Conservation (phyloP, 2,797 vertebrate species). For the Varecia variegata region DNA sequence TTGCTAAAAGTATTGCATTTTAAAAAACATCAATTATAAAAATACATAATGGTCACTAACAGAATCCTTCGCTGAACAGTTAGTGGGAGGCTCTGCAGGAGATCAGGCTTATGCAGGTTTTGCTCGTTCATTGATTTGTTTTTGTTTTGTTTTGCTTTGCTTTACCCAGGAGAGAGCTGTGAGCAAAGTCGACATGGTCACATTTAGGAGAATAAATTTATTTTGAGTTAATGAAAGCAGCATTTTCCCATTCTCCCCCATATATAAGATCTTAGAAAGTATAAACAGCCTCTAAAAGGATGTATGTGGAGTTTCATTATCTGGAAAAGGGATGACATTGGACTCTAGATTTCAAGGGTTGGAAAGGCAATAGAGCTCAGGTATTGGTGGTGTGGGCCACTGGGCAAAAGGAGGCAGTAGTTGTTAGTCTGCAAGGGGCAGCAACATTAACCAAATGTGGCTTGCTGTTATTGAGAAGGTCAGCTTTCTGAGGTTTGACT, state of each 20-base stretch:
- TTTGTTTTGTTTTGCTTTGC: slow-evolving; percentile 51
- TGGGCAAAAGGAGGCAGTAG: background rate
- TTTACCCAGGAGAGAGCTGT: background rate
- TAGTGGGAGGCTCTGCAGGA: background rate
- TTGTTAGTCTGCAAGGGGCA: background rate
- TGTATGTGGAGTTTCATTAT: background rate
- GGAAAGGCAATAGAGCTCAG: background rate
- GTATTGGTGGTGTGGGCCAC: background rate
- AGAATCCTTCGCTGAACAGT: background rate
- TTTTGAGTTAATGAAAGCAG: background rate
- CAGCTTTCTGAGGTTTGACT: background rate
- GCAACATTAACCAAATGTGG: background rate
- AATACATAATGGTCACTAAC: background rate
- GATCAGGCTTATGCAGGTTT: background rate
- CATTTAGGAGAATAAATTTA: slow-evolving; percentile 32
- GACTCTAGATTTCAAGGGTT: background rate
- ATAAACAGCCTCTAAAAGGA: background rate
- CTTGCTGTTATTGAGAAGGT: background rate
- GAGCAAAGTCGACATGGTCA: background rate
- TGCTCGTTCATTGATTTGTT: slow-evolving; percentile 15
- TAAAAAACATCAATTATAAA: background rate
- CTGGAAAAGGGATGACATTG: background rate
- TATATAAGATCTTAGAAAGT: background rate
- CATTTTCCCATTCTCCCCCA: background rate
- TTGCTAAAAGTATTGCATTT: background rate